These are phyloP conservation scores for Chionis minor DNA, from an alignment of 2,113 vertebrate genomes.

Conservation along the genomic window DNA sequence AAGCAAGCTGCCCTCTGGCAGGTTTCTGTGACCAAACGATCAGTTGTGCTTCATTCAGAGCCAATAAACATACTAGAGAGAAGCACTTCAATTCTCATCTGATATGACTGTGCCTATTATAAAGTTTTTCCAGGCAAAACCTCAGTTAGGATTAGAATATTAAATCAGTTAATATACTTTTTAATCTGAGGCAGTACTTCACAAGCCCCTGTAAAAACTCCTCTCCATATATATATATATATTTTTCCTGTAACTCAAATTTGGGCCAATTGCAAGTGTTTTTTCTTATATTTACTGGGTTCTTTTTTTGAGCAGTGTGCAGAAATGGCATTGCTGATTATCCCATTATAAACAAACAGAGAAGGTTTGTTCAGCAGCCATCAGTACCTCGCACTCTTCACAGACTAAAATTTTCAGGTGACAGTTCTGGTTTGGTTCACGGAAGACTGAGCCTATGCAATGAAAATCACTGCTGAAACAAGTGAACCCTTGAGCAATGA, in stretches of 20 bases:
- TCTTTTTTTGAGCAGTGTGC: not conserved
- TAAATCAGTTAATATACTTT: not conserved
- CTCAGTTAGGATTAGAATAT: slow-evolving; percentile 6
- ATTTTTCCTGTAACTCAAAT: not conserved
- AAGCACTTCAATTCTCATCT: slow-evolving; percentile 60
- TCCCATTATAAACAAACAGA: not conserved
- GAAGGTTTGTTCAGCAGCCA: not conserved
- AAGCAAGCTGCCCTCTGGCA: slow-evolving; percentile 73
- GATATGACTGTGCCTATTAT: slow-evolving; percentile 40
- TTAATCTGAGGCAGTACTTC: slow-evolving; percentile 20
- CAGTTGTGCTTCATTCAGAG: slow-evolving; percentile 68
- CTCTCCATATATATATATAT: not conserved
- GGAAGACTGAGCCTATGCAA: not conserved
- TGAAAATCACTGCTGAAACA: not conserved
- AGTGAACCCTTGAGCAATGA: slow-evolving; percentile 15
- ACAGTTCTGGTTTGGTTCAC: not conserved
- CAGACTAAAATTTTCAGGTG: not conserved
- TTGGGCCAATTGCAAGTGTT: not conserved
- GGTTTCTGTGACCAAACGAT: slow-evolving; percentile 72
- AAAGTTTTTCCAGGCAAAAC: slow-evolving; percentile 52
- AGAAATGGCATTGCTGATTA: not conserved
- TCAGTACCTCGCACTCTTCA: not conserved
- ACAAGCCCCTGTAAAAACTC: not conserved
- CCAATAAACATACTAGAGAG: slow-evolving; percentile 58
- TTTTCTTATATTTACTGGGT: not conserved